Evolutionary conservation across 2,113 vertebrate species (phyloP).

Genomic region (Gallinago jamesoni): DNA sequence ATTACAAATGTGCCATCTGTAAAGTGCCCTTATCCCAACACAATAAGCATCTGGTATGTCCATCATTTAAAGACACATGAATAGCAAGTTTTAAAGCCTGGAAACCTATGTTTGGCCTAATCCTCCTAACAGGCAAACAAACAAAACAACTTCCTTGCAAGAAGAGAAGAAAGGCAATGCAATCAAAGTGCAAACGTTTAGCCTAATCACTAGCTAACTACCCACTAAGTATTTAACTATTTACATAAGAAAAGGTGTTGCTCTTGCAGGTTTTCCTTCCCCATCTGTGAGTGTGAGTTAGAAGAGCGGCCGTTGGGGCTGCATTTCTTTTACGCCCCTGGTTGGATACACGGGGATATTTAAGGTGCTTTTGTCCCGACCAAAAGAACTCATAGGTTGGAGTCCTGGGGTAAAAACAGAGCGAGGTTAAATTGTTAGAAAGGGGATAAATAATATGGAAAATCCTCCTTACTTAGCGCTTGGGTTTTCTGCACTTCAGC

Average conservation of each 20-base stretch:
- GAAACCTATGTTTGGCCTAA: slow-evolving; percentile 23
- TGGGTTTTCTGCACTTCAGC: slow-evolving; percentile 76
- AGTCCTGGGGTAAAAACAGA: not conserved
- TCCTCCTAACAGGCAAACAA: slow-evolving; percentile 55
- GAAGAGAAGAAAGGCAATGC: slow-evolving; percentile 24
- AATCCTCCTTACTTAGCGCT: slow-evolving; percentile 75
- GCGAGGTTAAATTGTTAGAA: not conserved
- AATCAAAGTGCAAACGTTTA: slow-evolving; percentile 23
- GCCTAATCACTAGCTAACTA: slow-evolving; percentile 46
- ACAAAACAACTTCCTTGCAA: slow-evolving; percentile 52
- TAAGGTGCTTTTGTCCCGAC: not conserved
- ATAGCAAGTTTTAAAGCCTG: slow-evolving; percentile 46
- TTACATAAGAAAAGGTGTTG: slow-evolving; percentile 52
- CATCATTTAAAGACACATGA: slow-evolving; percentile 8
- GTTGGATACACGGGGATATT: not conserved
- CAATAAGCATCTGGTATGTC: not conserved
- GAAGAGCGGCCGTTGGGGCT: not conserved
- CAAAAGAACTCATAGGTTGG: not conserved
- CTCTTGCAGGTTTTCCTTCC: slow-evolving; percentile 19
- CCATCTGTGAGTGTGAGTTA: not conserved
- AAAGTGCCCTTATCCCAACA: not conserved
- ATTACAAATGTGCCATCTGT: not conserved
- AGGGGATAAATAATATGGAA: not conserved
- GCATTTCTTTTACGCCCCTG: not conserved
- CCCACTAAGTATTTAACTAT: slow-evolving; percentile 56